These are phyloP conservation scores for Ischnus inquisitorius DNA, from an alignment of 2,888 invertebrate genomes.

Conservation along the genomic window DNA sequence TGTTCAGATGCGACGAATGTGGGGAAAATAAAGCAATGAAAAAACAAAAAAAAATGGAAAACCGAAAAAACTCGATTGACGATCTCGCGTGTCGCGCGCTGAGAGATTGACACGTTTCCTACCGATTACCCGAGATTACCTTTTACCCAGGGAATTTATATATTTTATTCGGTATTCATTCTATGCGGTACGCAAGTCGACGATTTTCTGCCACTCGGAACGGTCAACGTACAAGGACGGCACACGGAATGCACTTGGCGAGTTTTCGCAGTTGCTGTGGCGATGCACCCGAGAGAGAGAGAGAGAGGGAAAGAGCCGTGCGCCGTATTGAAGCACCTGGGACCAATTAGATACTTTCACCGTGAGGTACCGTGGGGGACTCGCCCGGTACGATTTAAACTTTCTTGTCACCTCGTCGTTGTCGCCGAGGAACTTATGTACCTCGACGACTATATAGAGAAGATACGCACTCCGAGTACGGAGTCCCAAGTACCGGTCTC, in stretches of 20 bases:
- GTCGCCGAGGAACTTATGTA: slow-evolving; percentile 24
- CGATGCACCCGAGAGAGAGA: slow-evolving; percentile 43
- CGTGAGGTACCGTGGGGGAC: too few relatives aligned
- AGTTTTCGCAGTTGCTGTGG: slow-evolving; percentile 23
- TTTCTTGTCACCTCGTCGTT: slow-evolving; percentile 60
- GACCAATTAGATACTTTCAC: slow-evolving; percentile 70
- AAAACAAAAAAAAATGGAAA: slow-evolving; percentile 23
- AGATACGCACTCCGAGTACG: slow-evolving; percentile 35
- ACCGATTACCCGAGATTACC: slow-evolving; percentile 39
- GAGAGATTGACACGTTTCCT: slow-evolving; percentile 64
- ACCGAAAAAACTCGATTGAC: slow-evolving; percentile 5
- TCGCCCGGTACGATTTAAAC: slow-evolving; percentile 36
- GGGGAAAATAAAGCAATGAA: background rate
- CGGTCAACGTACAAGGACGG: slow-evolving; percentile 53
- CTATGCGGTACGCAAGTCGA: slow-evolving; percentile 10
- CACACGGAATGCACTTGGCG: slow-evolving; percentile 65
- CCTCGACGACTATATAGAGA: slow-evolving; percentile 12
- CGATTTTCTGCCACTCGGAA: slow-evolving; percentile 55
- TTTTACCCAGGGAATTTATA: slow-evolving; percentile 51
- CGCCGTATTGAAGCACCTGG: slow-evolving; percentile 63
- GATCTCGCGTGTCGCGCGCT: slow-evolving; percentile 12
- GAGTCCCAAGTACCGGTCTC: slow-evolving; percentile 7
- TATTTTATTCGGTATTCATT: slow-evolving; percentile 40
- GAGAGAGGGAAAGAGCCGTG: too few relatives aligned
- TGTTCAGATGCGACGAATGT: slow-evolving; percentile 31